Conservation (phyloP, 2,797 vertebrate species). For the Sarcoramphus papa region DNA sequence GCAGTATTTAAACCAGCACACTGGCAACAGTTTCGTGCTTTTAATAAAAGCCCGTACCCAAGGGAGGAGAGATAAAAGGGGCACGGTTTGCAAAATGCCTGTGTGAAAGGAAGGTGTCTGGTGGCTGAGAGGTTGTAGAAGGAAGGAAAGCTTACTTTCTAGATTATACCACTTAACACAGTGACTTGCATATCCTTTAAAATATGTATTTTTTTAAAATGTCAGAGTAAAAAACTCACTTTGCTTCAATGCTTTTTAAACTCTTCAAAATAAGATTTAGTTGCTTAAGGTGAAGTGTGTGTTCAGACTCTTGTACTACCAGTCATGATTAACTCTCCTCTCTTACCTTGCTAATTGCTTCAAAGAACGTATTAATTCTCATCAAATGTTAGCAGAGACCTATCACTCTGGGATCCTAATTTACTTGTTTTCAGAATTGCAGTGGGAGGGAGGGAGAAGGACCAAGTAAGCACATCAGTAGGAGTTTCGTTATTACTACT, state of each 20-base stretch:
- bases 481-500: neutral
- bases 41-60: neutral
- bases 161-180: neutral
- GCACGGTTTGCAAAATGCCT: neutral
- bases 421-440: neutral
- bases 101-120: neutral
- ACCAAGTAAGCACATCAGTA: neutral
- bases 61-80: neutral
- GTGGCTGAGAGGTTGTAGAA: neutral
- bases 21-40: slow-evolving; percentile 1
- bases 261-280: neutral
- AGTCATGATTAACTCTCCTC: neutral
- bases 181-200: neutral
- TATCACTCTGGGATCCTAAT: neutral
- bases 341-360: neutral
- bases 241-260: neutral
- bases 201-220: neutral
- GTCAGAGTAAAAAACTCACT: neutral
- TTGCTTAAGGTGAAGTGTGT: neutral
- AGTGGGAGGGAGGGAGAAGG: neutral
- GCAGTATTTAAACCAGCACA: neutral
- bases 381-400: neutral
- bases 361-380: neutral
- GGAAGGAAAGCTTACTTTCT: neutral
- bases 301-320: neutral